Evolutionary conservation across 92 coral and sea anemone genomes (phyloP), one percentile per base, ranked within the genome.

Genomic region (Ricordea florida): DNA sequence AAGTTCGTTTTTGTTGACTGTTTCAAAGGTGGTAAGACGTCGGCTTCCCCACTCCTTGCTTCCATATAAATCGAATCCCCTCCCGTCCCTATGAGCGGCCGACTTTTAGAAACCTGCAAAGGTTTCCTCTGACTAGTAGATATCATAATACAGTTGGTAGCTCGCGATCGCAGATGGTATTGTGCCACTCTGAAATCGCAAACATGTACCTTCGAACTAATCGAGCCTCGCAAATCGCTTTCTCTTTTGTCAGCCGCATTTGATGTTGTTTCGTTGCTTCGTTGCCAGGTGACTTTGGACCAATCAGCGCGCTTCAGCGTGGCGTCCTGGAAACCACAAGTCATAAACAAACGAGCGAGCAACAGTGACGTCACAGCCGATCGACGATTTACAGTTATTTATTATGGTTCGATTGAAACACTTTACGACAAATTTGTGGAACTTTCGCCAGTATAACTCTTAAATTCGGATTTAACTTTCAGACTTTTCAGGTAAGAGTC

Each of bases 281-380:
- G 97, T 91, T 91, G 97, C 97, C 89, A 87, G 90, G 98, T 79
- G 83, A 94, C 82, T 75, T 45, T 62, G 73, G 36, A 67, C 98
- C 98, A 94, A 94, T 94, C 98, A 91, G 77, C 85, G 62, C 55
- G 85, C 94, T 52, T 42, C 74, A 37, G 57, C 50, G 61, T 27
- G 96, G 90, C 92, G 97, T 85, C 98, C 68, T 88, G 94, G 93
- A 85, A 83, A 94, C 98, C 93, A 69, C 89, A 86, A 76, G 85
- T 45, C 93, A 89, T 91, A 92, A 94, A 91, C 93, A 88, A 60
- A 84, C 83, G 74, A 18, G 60, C 59, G 72, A 25, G 66, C 46
- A n/a, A n/a, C 24, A 30, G 48, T 84, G 89, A 83, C 89, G 89
- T 89, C 88, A 82, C 32, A 42, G 43, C 13, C 13, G 40, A 56